Base-by-base conservation (phyloP, 2,888 invertebrate genomes). In the Anarsia innoxiella region DNA sequence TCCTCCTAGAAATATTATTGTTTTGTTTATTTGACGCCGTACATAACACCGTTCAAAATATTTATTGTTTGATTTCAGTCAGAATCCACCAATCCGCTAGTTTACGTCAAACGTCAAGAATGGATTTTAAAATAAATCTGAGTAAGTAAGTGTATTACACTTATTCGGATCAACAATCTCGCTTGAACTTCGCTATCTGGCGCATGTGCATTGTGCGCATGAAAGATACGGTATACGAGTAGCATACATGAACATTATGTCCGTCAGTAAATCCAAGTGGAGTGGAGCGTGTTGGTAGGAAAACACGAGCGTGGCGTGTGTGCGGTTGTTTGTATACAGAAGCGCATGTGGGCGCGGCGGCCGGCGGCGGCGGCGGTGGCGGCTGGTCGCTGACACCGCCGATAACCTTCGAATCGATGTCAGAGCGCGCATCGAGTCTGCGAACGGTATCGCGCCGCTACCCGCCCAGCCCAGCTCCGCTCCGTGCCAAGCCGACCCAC, bases 381-480 rank as follows among this genome's bases (percentile, higher is more conserved):
- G 66, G 59, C 72, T 80, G 82, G 80, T 79, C 80, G 80, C 73
- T 80, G 82, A 83, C 82, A 71, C 77, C 66, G 64, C 41, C 69
- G 80, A 80, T 83, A 82, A 82, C 82, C 83, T 83, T 82, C 79
- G 64, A 59, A 72, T 63, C 61, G 74, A 69, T 77, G 78, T 75
- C 78, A 73, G 56, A 75, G 65, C 74, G 64, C 65, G 59, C 59
- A 60, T 59, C 65, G 59, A 58, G 58, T 59, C 64, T 55, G 51
- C 59, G 59, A 75, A 73, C 74, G 67, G 65, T 65, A 59, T 48
- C 51, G 59, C 44, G 47, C 45, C 53, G 12, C 19, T 12, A 19
- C 19, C n/a, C n/a, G n/a, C n/a, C n/a, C n/a, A n/a, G n/a, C n/a
- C n/a, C 19, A 19, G 19, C 12, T 15, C 11, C 15, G 29, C 13